A percentile compares a stretch with the other conserved stretches of the same genome.
phyloP scores from a whole-genome alignment of 2,888 invertebrate genomes.

The Hypercompe scribonia region DNA sequence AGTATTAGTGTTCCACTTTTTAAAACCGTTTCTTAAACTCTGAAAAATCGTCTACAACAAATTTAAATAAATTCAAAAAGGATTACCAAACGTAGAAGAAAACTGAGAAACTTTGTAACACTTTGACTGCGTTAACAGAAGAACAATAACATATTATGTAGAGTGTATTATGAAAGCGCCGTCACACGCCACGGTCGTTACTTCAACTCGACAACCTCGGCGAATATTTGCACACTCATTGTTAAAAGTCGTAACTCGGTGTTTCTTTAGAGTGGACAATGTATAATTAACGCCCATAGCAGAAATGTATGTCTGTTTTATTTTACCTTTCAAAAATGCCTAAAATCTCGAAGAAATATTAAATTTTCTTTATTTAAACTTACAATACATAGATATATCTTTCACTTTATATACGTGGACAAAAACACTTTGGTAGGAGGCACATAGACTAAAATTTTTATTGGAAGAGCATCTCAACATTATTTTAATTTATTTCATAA shows the following conservation, averaged over 20 bases:
- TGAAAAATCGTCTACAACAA: too few species aligned
- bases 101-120: conserved; percentile 18
- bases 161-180: conserved; percentile 37
- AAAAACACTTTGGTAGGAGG: too few species aligned
- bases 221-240: conserved; percentile 26
- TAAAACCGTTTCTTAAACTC: too few species aligned
- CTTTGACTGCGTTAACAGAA: conserved; percentile 9
- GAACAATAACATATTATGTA: conserved; percentile 25
- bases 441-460: too few species aligned
- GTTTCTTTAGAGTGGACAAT: too few species aligned
- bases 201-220: not conserved
- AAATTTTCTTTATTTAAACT: not conserved
- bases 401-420: too few species aligned
- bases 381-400: too few species aligned
- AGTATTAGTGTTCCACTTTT: too few species aligned
- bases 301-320: not conserved
- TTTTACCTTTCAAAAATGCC: not conserved
- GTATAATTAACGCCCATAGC: not conserved
- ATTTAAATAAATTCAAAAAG: not conserved
- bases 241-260: conserved; percentile 20
- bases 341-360: not conserved
- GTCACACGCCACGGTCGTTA: conserved; percentile 22
- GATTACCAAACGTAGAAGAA: conserved; percentile 1
- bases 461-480: too few species aligned
- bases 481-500: too few species aligned